Evolutionary conservation across 2,113 vertebrate genomes (phyloP), one percentile per base, ranked within the genome.

Genomic region (Thomomys bottae): DNA sequence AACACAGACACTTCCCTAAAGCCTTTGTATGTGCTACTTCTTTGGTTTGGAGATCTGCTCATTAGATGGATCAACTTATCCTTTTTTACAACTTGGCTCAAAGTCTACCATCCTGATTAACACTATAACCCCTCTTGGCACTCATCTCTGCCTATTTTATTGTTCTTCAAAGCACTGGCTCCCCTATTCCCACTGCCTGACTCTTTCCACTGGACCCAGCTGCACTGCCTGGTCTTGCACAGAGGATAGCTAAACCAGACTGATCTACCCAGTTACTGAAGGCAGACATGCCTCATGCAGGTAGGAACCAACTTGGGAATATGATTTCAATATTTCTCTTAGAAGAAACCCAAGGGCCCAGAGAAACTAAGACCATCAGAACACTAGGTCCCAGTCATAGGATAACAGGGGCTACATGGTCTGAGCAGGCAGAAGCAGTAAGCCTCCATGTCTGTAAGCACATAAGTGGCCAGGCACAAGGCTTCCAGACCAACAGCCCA

Each of bases 81-180:
- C 61, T 12, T 63, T 14, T 26, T 66, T 36, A 28, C 0, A 14
- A 67, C 34, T 40, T 36, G 34, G n/a, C 54, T 82, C 45, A 76
- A 54, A 78, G 40, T 15, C 8, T 40, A 63, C 17, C 2, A 5
- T 83, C 49, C 24, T 68, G 11, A 34, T 67, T 71, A 84, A 49
- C 63, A 72, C 45, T 11, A 17, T 14, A 4, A 18, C 45, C n/a
- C 5, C 11, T 12, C 5, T 34, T 8, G 5, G 24, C 10, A n/a
- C 6, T 2, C 63, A 24, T 57, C 12, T 12, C 7, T 6, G 4
- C 18, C 32, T 5, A 3, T 63, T 90, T 75, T 45, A 59, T 45
- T 89, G 87, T 40, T 32, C 54, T 67, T 87, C 78, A 83, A 75
- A 77, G 45, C 10, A 34, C 64, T 89, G 72, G 40, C 70, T 57